Evolutionary conservation across 2,113 vertebrate species (phyloP).

Genomic region (Stegastes partitus): DNA sequence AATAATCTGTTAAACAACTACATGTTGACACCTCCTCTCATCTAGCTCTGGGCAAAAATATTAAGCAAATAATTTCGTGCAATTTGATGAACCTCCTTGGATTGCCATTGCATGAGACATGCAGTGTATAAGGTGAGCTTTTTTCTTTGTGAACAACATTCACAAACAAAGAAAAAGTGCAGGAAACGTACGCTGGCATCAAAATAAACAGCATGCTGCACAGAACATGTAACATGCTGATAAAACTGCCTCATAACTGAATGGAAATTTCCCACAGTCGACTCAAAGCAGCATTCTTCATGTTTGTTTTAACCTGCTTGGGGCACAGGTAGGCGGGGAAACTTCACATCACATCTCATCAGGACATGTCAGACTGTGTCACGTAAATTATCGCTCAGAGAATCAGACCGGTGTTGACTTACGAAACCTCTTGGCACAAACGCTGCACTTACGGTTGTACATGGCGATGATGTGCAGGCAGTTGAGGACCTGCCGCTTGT

Average conservation of each 20-base stretch:
- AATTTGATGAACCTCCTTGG: too few species aligned
- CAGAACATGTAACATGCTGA: background rate
- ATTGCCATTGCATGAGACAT: too few species aligned
- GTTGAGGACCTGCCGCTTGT: slow-evolving; percentile 97
- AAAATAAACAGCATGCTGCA: background rate
- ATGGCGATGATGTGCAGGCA: slow-evolving; percentile 94
- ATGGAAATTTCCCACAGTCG: slow-evolving; percentile 25
- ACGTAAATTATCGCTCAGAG: background rate
- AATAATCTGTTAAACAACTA: too few species aligned
- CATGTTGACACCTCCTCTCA: too few species aligned
- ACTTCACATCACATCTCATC: background rate
- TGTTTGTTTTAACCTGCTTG: slow-evolving; percentile 42
- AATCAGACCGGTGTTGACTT: background rate
- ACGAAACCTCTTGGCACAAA: slow-evolving; percentile 8
- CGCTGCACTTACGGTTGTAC: slow-evolving; percentile 93
- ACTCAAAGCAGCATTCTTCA: slow-evolving; percentile 5
- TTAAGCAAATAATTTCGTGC: too few species aligned
- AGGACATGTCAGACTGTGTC: slow-evolving; percentile 26
- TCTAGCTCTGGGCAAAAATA: too few species aligned
- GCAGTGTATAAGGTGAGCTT: too few species aligned
- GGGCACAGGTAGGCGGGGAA: background rate
- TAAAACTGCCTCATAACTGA: background rate
- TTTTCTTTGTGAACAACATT: too few species aligned
- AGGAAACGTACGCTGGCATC: too few species aligned
- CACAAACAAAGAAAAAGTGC: too few species aligned